Conservation (phyloP, 1,140 invertebrate species). For the Ceratina japonica region DNA sequence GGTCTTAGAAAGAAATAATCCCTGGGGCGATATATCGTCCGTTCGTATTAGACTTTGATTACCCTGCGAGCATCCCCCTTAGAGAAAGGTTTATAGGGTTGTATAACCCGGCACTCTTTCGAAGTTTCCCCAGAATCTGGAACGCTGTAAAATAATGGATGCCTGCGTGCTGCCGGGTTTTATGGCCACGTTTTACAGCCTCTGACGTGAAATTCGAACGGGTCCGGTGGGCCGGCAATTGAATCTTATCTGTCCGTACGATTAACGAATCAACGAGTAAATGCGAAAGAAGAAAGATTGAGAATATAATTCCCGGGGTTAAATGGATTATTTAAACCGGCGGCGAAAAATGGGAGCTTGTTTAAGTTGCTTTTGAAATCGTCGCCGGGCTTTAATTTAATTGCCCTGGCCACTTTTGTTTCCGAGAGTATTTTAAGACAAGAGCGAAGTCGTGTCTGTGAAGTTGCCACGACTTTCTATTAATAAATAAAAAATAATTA, state of each 20-base stretch:
- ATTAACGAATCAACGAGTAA: conserved; percentile 23
- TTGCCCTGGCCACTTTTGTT: neutral
- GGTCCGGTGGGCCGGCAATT: conserved; percentile 33
- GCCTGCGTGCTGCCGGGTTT: conserved; percentile 19
- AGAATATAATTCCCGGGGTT: too few relatives aligned
- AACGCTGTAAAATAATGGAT: conserved; percentile 48
- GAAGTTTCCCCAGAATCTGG: conserved; percentile 18
- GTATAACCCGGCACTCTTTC: conserved; percentile 27
- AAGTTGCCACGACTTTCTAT: too few relatives aligned
- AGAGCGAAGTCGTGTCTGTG: too few relatives aligned
- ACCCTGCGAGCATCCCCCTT: neutral
- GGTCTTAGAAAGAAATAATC: conserved; percentile 22
- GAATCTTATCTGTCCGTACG: conserved; percentile 46
- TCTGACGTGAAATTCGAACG: conserved; percentile 12
- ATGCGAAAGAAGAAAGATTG: neutral
- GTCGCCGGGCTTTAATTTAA: neutral
- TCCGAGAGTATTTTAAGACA: too few relatives aligned
- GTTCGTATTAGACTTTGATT: conserved; percentile 27
- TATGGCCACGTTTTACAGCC: conserved; percentile 32
- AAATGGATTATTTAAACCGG: neutral
- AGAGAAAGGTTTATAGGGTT: conserved; percentile 39
- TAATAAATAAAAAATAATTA: too few relatives aligned
- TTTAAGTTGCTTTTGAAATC: neutral
- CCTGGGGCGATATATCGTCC: conserved; percentile 7
- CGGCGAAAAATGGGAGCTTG: neutral